Evolutionary conservation across 1,140 invertebrate genomes (phyloP).

Genomic region (Pseudomyrmex dendroicus): DNA sequence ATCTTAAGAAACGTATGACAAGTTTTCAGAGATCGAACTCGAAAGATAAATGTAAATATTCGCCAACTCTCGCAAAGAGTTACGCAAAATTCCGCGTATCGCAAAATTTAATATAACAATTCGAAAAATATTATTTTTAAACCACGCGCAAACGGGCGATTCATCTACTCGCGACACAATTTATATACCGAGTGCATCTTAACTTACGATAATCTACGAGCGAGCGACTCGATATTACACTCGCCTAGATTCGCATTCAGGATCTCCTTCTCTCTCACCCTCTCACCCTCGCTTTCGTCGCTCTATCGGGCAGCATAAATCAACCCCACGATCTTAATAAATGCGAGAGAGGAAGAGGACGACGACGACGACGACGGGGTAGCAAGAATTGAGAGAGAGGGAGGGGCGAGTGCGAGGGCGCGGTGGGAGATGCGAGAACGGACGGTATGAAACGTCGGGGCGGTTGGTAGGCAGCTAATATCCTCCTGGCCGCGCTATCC

Average conservation of each 20-base stretch:
- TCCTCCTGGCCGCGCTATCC: constrained; percentile 85
- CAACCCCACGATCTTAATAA: constrained; percentile 84
- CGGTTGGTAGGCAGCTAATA: constrained; percentile 85
- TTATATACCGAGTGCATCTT: constrained; percentile 36
- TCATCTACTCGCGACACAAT: constrained; percentile 44
- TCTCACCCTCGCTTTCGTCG: constrained; percentile 29
- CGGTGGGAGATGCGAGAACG: constrained; percentile 43
- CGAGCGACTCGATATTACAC: constrained; percentile 77
- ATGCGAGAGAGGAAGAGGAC: constrained; percentile 75
- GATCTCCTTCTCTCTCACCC: constrained; percentile 31
- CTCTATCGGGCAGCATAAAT: constrained; percentile 81
- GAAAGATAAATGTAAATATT: not conserved
- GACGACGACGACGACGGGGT: not conserved
- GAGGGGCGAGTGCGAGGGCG: constrained; percentile 16
- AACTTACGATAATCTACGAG: constrained; percentile 71
- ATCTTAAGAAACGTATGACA: not conserved
- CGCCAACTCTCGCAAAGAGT: not conserved
- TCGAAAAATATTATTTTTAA: constrained; percentile 19
- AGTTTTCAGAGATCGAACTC: not conserved
- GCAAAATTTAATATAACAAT: constrained; percentile 1
- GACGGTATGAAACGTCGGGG: constrained; percentile 79
- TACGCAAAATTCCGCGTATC: not conserved
- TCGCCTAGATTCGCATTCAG: constrained; percentile 78
- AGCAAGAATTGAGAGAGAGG: not conserved
- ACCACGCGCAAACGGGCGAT: constrained; percentile 19